phyloP scores from a whole-genome alignment of 2,113 vertebrate genomes.

The Cathartes aura region DNA sequence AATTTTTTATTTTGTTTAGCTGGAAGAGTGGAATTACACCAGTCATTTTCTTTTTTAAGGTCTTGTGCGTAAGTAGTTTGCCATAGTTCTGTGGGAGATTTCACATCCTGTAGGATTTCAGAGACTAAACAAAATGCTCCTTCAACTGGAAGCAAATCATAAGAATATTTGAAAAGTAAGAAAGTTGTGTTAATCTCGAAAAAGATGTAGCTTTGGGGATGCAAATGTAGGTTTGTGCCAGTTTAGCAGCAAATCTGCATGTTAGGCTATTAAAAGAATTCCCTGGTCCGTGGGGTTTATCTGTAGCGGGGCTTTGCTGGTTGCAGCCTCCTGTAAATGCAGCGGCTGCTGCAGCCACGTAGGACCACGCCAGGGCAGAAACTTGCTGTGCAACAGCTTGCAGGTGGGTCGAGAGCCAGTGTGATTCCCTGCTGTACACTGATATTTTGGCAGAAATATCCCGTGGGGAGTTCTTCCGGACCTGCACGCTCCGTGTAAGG shows the following conservation, averaged over 20 bases:
- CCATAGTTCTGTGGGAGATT: neutral
- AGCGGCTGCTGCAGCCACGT: neutral
- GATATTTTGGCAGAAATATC: neutral
- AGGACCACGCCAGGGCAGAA: neutral
- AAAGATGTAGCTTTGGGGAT: neutral
- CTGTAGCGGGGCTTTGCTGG: rapidly evolving
- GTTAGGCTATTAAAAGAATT: neutral
- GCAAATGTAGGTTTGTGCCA: neutral
- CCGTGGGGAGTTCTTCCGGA: neutral
- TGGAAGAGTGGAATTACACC: neutral
- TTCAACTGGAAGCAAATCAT: neutral
- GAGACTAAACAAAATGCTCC: neutral
- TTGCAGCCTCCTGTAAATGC: neutral
- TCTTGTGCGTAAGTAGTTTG: neutral
- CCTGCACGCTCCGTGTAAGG: neutral
- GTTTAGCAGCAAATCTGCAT: neutral
- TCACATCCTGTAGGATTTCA: neutral
- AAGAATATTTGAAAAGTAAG: neutral
- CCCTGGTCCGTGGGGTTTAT: neutral
- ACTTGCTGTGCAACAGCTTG: neutral
- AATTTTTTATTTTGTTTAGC: neutral
- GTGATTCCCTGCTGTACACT: neutral
- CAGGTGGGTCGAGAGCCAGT: neutral
- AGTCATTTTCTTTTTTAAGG: neutral
- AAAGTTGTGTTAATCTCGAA: neutral